Evolutionary conservation across 1,140 invertebrate genomes (phyloP), one percentile per base, ranked within the genome.

Genomic region (Drosophila azteca): DNA sequence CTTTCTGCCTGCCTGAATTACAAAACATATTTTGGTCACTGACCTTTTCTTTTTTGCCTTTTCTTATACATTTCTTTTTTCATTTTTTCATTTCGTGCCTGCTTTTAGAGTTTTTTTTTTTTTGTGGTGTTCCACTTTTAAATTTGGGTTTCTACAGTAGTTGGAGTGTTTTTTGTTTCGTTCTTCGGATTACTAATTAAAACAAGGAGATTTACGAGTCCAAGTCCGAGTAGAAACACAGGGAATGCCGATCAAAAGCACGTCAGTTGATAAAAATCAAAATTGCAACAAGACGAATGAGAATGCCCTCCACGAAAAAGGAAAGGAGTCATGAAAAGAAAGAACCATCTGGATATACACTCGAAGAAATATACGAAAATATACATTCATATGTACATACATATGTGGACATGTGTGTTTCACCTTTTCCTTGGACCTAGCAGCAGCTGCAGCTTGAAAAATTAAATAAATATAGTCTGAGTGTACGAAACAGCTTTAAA

Each of bases 11-110:
- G 53, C 52, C 46, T 53, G 53, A 77, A 68, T 77, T 77, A 71
- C 75, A 77, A 77, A 77, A 77, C 75, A 77, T 77, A 77, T 77
- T 77, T 77, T 77, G 75, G 75, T 77, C 75, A 77, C 58, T 77
- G 75, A 77, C 73, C 75, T 77, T 77, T 77, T 70, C 73, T 77
- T 77, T 52, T 71, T 51, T 75, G 58, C 49, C 50, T 68, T 68
- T 73, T 74, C 45, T 55, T 29, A 58, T 64, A 77, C 49, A 60
- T 60, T 77, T 61, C 77, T 26, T 0, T 26, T 59, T 4, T 62
- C 46, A 52, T 49, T 60, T 60, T 77, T 67, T 77, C n/a, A 20
- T 20, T 20, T 64, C 46, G 26, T 39, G 43, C 59, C 58, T 76
- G 62, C 67, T 74, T 76, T 64, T 41, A 67, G 43, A 66, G 59